Evolutionary conservation across 2,888 invertebrate genomes (phyloP), one percentile per base, ranked within the genome.

Genomic region (Dryadula phaetusa): DNA sequence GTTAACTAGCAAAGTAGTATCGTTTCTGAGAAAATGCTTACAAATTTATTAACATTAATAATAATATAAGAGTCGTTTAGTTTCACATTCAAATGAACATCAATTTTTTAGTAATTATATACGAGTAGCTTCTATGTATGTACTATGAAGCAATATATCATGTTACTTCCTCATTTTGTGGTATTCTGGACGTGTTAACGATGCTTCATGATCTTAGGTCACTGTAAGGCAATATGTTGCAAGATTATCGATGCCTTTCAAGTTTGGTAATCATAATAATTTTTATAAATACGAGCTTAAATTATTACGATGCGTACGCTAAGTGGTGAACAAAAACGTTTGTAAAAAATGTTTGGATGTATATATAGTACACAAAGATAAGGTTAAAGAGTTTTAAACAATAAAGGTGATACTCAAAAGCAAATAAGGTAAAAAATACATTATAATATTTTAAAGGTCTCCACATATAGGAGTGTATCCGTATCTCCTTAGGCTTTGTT

Each of bases 121-220:
- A n/a, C n/a, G n/a, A n/a, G n/a, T n/a, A n/a, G n/a, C n/a, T n/a
- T n/a, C n/a, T n/a, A 14, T 56, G 49, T 62, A 32, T 22, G 47
- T 69, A 37, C 49, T 42, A 64, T 67, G 37, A 14, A 58, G 54
- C 28, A 49, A 63, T 62, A 42, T 66, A 69, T 71, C 66, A 60
- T 75, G 76, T 83, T 82, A 81, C 83, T 82, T 81, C 80, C 81
- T 79, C 72, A 74, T 77, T 79, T 80, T 82, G 85, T 75, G 84
- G 85, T 82, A 76, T 74, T 69, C 70, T 65, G 68, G 53, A 66
- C 66, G 61, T 64, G 66, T 65, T 65, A 66, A 65, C n/a, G 71
- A 71, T 70, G 68, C 70, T 64, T 70, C 63, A 47, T 56, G 70
- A 66, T 34, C 20, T 62, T 64, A 42, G 52, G 20, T 66, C 56